Conservation (phyloP, 2,797 vertebrate genomes). For the Chloroceryle inda region DNA sequence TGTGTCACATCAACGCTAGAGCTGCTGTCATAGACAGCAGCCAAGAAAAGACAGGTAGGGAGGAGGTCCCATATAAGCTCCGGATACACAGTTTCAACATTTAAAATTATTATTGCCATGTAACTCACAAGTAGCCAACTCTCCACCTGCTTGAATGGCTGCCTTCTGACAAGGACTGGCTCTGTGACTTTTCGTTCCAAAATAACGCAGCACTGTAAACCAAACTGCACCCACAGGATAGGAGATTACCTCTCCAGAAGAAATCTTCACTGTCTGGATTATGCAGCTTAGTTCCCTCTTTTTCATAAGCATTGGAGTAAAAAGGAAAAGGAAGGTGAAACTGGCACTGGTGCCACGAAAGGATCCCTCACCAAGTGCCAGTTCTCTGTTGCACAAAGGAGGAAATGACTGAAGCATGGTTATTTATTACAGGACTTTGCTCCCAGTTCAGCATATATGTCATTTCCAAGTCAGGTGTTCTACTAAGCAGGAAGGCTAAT, state of each 20-base stretch:
- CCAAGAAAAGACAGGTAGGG: neutral
- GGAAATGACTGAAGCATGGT: conserved; percentile 67
- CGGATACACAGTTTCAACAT: neutral
- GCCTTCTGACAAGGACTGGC: neutral
- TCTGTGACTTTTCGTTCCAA: neutral
- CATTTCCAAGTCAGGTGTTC: conserved; percentile 47
- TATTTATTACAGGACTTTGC: conserved; percentile 85
- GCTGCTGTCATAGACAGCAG: neutral
- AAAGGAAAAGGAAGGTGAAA: conserved; percentile 11
- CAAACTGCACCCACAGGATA: neutral
- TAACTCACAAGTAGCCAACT: neutral
- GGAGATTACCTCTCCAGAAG: conserved; percentile 74
- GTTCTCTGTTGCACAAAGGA: conserved; percentile 10
- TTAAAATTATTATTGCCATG: neutral
- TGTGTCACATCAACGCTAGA: neutral
- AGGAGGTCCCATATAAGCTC: neutral
- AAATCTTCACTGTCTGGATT: neutral
- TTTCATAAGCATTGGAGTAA: neutral
- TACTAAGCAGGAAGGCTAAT: neutral
- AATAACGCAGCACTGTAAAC: neutral
- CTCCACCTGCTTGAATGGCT: neutral
- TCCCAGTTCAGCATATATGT: conserved; percentile 48
- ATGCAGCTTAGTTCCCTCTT: neutral
- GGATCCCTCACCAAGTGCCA: neutral
- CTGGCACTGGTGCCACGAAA: neutral